Conservation (phyloP, 2,888 invertebrate species). For the Fragum whitleyi region DNA sequence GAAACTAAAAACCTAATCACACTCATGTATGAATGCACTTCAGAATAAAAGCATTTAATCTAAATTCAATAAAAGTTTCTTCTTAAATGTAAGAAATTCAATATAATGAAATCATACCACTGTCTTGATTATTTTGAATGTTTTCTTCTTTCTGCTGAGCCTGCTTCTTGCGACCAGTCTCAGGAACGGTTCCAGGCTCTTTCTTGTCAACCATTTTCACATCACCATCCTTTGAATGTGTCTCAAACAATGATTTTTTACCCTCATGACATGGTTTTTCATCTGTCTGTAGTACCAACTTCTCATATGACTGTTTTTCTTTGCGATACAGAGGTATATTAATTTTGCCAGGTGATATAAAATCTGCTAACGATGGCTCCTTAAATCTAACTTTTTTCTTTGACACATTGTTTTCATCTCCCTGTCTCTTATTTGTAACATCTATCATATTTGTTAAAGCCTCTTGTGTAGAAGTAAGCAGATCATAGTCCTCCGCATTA, state of each 20-base stretch:
- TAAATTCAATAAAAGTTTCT: too few species aligned
- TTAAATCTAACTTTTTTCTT: slow-evolving; percentile 58
- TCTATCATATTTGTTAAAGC: slow-evolving; percentile 63
- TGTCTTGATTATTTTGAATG: neutral
- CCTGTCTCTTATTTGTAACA: neutral
- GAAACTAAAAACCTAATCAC: too few species aligned
- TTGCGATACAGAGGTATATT: slow-evolving; percentile 44
- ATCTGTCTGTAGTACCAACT: neutral
- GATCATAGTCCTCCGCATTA: slow-evolving; percentile 79
- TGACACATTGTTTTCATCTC: neutral
- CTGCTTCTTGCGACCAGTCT: neutral
- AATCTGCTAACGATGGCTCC: slow-evolving; percentile 55
- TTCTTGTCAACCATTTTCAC: neutral
- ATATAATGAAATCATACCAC: too few species aligned
- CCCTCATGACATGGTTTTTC: neutral
- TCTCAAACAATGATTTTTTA: neutral
- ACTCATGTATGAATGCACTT: too few species aligned
- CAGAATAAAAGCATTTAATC: too few species aligned
- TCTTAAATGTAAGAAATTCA: too few species aligned
- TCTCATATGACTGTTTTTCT: slow-evolving; percentile 7
- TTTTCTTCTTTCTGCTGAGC: neutral
- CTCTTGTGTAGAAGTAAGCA: slow-evolving; percentile 79
- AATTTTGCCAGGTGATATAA: slow-evolving; percentile 42
- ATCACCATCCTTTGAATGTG: neutral
- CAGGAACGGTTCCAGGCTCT: neutral